phyloP scores from a whole-genome alignment of 2,113 vertebrate species.

The Bostrychus sinensis region DNA sequence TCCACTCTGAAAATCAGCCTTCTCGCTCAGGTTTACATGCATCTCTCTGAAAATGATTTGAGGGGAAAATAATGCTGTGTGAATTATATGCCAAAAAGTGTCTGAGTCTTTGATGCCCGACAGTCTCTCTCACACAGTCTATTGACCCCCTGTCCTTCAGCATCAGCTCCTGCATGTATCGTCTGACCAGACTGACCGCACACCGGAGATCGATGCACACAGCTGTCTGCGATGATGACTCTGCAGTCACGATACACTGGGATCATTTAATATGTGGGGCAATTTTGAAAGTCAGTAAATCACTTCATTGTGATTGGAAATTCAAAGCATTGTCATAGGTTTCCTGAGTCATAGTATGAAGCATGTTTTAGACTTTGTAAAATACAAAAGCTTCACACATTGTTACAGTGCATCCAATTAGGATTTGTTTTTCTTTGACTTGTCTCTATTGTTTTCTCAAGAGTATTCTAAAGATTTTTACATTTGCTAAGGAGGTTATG shows the following conservation, averaged over 20 bases:
- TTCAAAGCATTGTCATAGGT: neutral
- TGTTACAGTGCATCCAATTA: too few species aligned
- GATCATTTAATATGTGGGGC: neutral
- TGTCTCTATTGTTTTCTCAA: too few species aligned
- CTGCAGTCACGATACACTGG: neutral
- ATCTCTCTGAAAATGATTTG: neutral
- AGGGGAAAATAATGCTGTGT: neutral
- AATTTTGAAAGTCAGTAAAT: neutral
- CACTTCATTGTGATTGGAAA: neutral
- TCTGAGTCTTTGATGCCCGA: neutral
- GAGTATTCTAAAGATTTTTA: too few species aligned
- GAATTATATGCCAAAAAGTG: constrained; percentile 3
- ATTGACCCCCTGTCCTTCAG: constrained; percentile 1
- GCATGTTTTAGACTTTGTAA: too few species aligned
- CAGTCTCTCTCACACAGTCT: constrained; percentile 7
- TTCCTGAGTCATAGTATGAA: too few species aligned
- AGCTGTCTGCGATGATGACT: neutral
- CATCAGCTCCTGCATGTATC: neutral
- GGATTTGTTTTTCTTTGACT: too few species aligned
- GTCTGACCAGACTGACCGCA: constrained; percentile 6
- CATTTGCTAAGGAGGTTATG: too few species aligned
- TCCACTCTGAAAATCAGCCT: constrained; percentile 25
- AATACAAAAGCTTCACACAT: too few species aligned
- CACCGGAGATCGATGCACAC: constrained; percentile 9
- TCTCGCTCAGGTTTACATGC: neutral